A percentile compares a stretch with the other conserved stretches of the same genome.
Evolutionary conservation across 2,113 vertebrate species (phyloP).

Genomic region (Actenoides lindsayi): DNA sequence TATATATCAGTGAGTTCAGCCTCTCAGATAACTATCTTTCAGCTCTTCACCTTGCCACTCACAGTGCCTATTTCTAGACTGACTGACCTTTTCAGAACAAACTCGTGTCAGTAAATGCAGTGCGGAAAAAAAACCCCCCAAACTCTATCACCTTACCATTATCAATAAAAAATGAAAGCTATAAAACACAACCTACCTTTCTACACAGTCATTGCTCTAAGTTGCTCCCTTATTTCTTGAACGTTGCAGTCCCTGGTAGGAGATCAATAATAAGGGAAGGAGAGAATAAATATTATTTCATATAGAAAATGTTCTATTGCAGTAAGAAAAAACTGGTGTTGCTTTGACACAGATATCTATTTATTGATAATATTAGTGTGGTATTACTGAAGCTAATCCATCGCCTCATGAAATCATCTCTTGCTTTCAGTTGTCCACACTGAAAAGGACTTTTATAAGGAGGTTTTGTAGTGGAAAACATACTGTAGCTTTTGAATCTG

Average conservation of each 20-base stretch:
- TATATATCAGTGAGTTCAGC: neutral
- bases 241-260: neutral
- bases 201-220: neutral
- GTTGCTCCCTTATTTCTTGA: neutral
- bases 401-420: neutral
- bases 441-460: neutral
- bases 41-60: neutral
- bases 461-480: neutral
- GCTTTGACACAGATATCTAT: neutral
- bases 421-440: neutral
- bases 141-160: neutral
- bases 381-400: neutral
- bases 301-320: neutral
- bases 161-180: neutral
- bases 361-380: neutral
- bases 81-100: neutral
- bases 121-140: neutral
- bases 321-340: neutral
- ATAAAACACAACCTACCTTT: neutral
- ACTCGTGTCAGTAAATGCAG: neutral
- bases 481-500: neutral
- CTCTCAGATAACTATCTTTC: neutral
- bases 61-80: neutral
- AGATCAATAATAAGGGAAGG: neutral
- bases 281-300: neutral